These are phyloP conservation scores for Apus apus DNA, from an alignment of 2,113 vertebrate genomes.

Conservation along the genomic window DNA sequence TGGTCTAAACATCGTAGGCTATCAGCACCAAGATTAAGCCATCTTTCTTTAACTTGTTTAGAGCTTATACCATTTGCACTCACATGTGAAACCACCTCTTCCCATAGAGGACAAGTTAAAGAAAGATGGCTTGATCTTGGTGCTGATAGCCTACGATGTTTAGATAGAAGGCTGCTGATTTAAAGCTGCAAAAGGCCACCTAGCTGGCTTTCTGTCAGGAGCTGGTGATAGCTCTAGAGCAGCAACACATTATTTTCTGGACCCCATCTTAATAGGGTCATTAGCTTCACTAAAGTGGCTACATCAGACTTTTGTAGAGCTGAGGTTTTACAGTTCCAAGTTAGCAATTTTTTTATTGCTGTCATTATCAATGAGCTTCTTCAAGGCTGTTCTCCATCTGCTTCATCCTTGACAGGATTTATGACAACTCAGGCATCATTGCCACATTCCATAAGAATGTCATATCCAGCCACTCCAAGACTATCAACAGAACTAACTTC, in stretches of 20 bases:
- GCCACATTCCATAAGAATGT: not conserved
- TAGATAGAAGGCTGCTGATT: not conserved
- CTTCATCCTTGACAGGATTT: constrained; percentile 30
- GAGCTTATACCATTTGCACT: not conserved
- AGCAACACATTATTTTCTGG: not conserved
- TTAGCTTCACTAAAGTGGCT: not conserved
- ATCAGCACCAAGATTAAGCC: not conserved
- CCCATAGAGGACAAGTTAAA: not conserved
- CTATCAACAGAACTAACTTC: not conserved
- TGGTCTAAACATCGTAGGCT: not conserved
- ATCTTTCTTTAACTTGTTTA: not conserved
- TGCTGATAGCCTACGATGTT: not conserved
- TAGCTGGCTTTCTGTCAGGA: not conserved
- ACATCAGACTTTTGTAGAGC: not conserved
- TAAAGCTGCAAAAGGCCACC: not conserved
- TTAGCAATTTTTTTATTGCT: constrained; percentile 4
- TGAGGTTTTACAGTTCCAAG: not conserved
- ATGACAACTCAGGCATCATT: not conserved
- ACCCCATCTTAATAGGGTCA: not conserved
- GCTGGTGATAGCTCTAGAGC: not conserved
- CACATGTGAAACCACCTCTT: not conserved
- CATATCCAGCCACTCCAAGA: not conserved
- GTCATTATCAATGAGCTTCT: constrained; percentile 1
- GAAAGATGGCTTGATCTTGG: not conserved
- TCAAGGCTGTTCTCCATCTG: constrained; percentile 24